Evolutionary conservation across 2,113 vertebrate genomes (phyloP), one percentile per base, ranked within the genome.

Genomic region (Oxygymnocypris stewartii): DNA sequence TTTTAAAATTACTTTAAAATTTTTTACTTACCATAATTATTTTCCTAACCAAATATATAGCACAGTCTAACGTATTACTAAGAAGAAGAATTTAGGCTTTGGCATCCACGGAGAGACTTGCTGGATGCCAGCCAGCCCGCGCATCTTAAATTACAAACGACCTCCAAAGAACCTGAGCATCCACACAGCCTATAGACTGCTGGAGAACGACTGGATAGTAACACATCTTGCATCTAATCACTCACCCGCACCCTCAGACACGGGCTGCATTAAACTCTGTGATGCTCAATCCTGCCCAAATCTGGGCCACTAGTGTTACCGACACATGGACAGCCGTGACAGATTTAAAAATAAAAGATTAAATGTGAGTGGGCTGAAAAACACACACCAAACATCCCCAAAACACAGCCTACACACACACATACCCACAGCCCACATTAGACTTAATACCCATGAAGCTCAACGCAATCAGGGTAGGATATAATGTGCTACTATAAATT

Each of bases 261-360:
- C 59, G 76, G 87, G 85, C 84, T 85, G 90, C 71, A 78, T 84
- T 91, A 91, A 92, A 88, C 90, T 90, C 89, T 47, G 88, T 85
- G 90, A 90, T 87, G 91, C 90, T 93, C 92, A 87, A 88, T 92
- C 92, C 85, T 91, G 90, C 91, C 69, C 85, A 91, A 92, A 95
- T 94, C 92, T 94, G 92, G 94, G 93, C 82, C 93, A 93, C 83
- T 88, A 35, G 85, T 91, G 88, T 85, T 87, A 87, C 89, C 85
- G 67, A 87, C 90, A 91, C 13, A 90, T 67, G 91, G 88, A 92
- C 90, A 91, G 90, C 92, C 88, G 90, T 88, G 91, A 87, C 90
- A 92, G 93, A 93, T 94, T 94, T 92, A 92, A 91, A 94, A 94
- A 93, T 90, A 89, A 93, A 94, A 95, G 93, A 94, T 94, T 93